Evolutionary conservation across 2,113 vertebrate genomes (phyloP).

Genomic region (Bagarius yarrelli): DNA sequence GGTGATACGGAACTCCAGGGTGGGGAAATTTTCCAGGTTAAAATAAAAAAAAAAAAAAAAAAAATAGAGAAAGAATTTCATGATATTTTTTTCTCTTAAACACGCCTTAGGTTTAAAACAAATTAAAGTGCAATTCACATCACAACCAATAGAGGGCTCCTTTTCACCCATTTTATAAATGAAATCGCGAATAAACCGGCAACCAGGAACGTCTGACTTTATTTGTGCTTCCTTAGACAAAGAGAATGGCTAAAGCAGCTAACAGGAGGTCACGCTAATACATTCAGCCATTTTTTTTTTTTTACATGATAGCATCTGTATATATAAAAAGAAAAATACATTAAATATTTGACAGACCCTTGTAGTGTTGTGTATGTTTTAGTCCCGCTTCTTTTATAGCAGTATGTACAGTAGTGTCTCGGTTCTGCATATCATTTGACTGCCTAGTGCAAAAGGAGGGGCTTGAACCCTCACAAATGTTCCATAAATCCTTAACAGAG

Average conservation of each 20-base stretch:
- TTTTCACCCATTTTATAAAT: no score
- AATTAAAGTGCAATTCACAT: neutral
- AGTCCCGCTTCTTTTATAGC: conserved; percentile 30
- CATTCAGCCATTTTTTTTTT: conserved; percentile 31
- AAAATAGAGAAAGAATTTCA: no score
- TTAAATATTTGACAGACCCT: conserved; percentile 17
- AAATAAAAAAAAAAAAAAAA: no score
- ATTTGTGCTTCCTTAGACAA: conserved; percentile 40
- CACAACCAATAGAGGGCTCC: neutral
- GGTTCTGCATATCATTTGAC: conserved; percentile 40
- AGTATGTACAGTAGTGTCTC: conserved; percentile 61
- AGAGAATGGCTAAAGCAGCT: conserved; percentile 8
- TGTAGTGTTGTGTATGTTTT: conserved; percentile 62
- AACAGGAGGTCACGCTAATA: neutral
- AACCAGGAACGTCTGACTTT: conserved; percentile 20
- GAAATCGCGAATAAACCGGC: neutral
- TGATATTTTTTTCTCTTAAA: neutral
- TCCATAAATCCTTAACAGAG: neutral
- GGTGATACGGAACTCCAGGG: no score
- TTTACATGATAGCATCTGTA: neutral
- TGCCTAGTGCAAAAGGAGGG: conserved; percentile 47
- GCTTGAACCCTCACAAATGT: neutral
- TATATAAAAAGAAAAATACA: conserved; percentile 42
- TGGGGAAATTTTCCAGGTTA: no score
- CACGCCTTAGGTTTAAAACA: neutral